Evolutionary conservation across 2,113 vertebrate species (phyloP), one percentile per base, ranked within the genome.

Genomic region (Puma concolor): DNA sequence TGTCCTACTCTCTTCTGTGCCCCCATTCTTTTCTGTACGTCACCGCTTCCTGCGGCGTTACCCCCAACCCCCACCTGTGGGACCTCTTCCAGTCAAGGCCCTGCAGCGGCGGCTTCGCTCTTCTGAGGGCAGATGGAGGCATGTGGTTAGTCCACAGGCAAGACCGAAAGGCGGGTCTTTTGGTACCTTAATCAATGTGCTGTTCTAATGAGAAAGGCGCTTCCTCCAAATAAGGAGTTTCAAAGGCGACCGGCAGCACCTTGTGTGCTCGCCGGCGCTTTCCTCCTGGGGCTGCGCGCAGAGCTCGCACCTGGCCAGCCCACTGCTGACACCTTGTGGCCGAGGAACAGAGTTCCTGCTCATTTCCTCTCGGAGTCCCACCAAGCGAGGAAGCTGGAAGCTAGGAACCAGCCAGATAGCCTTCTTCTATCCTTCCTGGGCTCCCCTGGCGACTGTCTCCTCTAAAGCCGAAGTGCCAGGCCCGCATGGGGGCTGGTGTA

Each of bases 301-400:
- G 23, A 63, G 86, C 88, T 25, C 4, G 38, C 87, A 63, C 63
- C 96, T 98, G 94, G 92, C 93, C 86, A 97, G 98, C 98, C 77
- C 97, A 82, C 97, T 98, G 93, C 98, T 99, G 99, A 98, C 99
- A 98, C 98, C 98, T 98, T 85, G 98, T 97, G 98, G 97, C 90
- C 0, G 19, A 83, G 82, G 91, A 36, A 5, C 23, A 86, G 57
- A 81, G 67, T 23, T 84, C 82, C 64, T 48, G 87, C n/a, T 80
- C 48, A 1, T n/a, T 77, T 74, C 41, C 92, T 52, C 1, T 13
- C 25, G 60, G 79, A 63, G 63, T 91, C 31, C 4, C 60, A 17
- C 15, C 27, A 14, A 74, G 52, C 7, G 29, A 14, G 81, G 79
- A 19, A 15, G 67, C 25, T 0, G 12, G 48, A 63, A 2, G 7